Base-by-base conservation (phyloP, 2,113 vertebrate species). In the Tyrannus savana region DNA sequence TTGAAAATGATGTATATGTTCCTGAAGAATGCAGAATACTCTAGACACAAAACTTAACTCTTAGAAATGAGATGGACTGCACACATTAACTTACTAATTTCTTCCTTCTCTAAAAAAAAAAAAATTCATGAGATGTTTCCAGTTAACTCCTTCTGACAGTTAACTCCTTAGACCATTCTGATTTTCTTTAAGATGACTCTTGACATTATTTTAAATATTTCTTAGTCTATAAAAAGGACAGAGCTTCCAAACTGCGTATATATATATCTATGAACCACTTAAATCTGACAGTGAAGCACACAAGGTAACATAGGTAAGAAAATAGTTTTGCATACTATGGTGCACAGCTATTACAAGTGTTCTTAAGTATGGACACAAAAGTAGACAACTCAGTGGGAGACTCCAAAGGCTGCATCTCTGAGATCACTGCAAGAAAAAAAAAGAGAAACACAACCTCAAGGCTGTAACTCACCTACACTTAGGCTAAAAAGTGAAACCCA, bases 381-480 rank as follows among this genome's bases (percentile, higher is more conserved):
- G 89, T 42, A 94, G 94, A 93, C 63, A 96, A 93, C 21, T 76
- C 91, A 83, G 73, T 84, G 79, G 71, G 50, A 91, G 53, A 96
- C 59, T 96, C 89, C 90, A 96, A 94, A 83, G 75, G 90, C 87
- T 96, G 87, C 79, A 33, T 55, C 87, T 84, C 75, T 73, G 72
- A 93, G 89, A 96, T 68, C 84, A 95, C 96, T 97, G 96, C 73
- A 97, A 95, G 84, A 76, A 89, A 89, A 49, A 81, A 84, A 78
- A 72, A 95, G 53, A 93, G 59, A 96, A 94, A 92, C 72, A 90
- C 68, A 94, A 88, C 94, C 96, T 96, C 80, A 87, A 97, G 80
- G 89, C 52, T 89, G 73, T 67, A 92, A 96, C 93, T 96, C 96
- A 95, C 94, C 96, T 97, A 97, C 83, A 44, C 90, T 92, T 86